Evolutionary conservation across 2,113 vertebrate genomes (phyloP), one percentile per base, ranked within the genome.

Genomic region (Panthera uncia): DNA sequence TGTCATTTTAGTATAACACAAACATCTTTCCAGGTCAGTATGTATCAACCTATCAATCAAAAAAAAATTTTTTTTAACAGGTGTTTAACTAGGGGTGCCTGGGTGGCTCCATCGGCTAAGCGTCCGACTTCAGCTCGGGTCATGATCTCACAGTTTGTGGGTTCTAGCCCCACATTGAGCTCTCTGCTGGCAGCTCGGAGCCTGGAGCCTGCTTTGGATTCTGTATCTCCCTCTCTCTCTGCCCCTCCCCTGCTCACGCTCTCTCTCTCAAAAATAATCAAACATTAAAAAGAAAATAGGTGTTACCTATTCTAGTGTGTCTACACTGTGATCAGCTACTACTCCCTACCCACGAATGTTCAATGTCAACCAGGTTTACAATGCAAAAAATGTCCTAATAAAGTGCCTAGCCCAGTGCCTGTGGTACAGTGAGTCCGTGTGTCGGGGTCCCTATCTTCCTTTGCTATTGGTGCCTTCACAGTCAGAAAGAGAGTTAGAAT

Each of bases 1-100:
- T 97, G 41, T 82, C 71, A 45, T 96, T 92, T 90, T 89, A 50
- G 36, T 50, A 15, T 18, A 92, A 74, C 9, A 68, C 23, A 19
- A 89, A 52, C 33, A 80, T 79, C 71, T 86, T 84, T 55, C 71
- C 41, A 69, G 36, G 14, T 81, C 36, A 78, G 15, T 79, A 18
- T 21, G 15, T 31, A 85, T 45, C 48, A 33, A 38, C 21, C 8
- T 78, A n/a, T 55, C 23, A 31, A 66, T 65, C 48, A 73, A 71
- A 81, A 50, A 80, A n/a, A 50, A 7, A 0, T 38, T 73, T 74
- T 45, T 41, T 76, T 76, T 16, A 29, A 7, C 7, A 55, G 55
- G 55, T 55, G 52, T 19, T 55, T 55, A 55, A 16, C 52, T 52
- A 52, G 52, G 52, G 14, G 52, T 19, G 16, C 16, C 52, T 55